A percentile compares a stretch with the other conserved stretches of the same genome.
Conservation (phyloP, 2,113 vertebrate genomes). For the Donacobius atricapilla region DNA sequence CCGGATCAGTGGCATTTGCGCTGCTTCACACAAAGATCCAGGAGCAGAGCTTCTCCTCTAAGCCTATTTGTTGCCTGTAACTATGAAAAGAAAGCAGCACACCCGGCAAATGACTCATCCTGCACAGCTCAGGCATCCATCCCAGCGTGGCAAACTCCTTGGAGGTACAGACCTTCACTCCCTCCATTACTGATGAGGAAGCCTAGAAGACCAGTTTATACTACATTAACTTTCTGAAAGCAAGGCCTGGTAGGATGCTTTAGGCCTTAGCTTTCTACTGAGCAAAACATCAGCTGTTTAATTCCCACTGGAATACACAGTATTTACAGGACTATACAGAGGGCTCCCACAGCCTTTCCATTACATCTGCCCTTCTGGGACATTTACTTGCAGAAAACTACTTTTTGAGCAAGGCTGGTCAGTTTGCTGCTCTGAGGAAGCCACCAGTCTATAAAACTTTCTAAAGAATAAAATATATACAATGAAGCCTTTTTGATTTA, state of each 20-base stretch:
- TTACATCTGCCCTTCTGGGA: neutral
- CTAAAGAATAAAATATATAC: neutral
- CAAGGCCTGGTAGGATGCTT: neutral
- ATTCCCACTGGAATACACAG: neutral
- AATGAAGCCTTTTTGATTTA: neutral
- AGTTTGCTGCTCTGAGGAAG: neutral
- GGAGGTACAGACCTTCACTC: neutral
- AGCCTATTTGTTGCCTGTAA: neutral
- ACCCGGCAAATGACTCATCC: fast-evolving
- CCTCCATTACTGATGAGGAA: neutral
- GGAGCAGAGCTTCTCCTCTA: neutral
- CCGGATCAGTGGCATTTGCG: fast-evolving
- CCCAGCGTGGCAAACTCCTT: neutral
- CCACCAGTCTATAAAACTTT: neutral
- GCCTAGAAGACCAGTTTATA: neutral
- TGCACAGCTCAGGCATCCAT: fast-evolving
- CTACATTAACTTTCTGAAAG: neutral
- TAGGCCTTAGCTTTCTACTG: neutral
- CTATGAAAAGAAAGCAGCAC: neutral
- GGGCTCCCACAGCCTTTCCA: neutral
- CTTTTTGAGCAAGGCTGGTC: neutral
- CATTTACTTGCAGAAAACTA: neutral
- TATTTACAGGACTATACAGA: neutral
- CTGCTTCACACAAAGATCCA: neutral
- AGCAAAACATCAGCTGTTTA: neutral